Base-by-base conservation (phyloP, 2,113 vertebrate genomes). In the Lates calcarifer region DNA sequence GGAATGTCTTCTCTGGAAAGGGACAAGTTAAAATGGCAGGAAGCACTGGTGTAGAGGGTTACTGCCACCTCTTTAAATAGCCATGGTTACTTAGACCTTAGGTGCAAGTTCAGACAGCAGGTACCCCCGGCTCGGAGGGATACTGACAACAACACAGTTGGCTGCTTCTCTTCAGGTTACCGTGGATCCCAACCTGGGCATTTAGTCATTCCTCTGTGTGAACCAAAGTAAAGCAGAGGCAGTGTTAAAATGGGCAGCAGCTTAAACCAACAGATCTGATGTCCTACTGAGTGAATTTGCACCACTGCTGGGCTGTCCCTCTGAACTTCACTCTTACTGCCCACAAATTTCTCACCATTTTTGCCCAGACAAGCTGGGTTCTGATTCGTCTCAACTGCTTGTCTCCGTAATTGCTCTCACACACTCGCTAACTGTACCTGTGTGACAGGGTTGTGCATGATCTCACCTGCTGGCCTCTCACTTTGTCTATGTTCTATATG, bases 201-300 rank as follows among this genome's bases (percentile, higher is more conserved):
- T 81, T 77, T 73, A 87, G 68, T 68, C 73, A 68, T 41, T 24
- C 17, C 57, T 82, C 79, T 26, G 72, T 4, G 18, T 82, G 77
- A 66, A 45, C 29, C 45, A 53, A 66, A 78, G 31, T 33, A 39
- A 78, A 84, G 24, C 51, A 89, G 39, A 77, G 43, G 14, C 31
- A 10, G 81, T 74, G 68, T 76, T 68, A 69, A 81, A 87, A 73
- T 28, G 43, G 66, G 24, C 55, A 55, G 47, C 64, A 71, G 56
- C 62, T 70, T 61, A 51, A 83, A 77, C 63, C 47, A 65, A 79
- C 81, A 81, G 45, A 63, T 74, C 51, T 65, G 28, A 74, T n/a
- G 45, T 47, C 72, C 80, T 9, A 66, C 74, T 14, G 28, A 75
- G 83, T 74, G 65, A 84, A 81, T 79, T 82, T 61, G 41, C 80